These are phyloP conservation scores for Drosophila algonquin DNA, from an alignment of 2,888 invertebrate species.

Conservation along the genomic window DNA sequence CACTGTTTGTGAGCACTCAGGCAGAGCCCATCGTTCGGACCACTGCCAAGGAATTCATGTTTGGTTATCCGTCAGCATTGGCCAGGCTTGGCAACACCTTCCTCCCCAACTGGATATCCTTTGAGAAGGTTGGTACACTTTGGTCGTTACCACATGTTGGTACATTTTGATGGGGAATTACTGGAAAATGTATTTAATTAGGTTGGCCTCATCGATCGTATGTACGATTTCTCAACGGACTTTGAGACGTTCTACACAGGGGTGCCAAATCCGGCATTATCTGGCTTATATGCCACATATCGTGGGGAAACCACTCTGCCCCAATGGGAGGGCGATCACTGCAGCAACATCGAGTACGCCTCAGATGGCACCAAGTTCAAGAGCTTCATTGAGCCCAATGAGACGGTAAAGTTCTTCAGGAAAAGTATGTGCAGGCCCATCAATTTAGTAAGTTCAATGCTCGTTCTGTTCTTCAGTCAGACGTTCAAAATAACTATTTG, in stretches of 20 bases:
- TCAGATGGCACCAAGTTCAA: slow-evolving; percentile 95
- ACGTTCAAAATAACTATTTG: background rate
- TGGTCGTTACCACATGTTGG: no score
- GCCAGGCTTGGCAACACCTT: slow-evolving; percentile 93
- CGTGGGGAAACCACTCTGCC: slow-evolving; percentile 89
- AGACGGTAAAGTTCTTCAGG: slow-evolving; percentile 90
- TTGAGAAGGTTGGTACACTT: slow-evolving; percentile 90
- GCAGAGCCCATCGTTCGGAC: slow-evolving; percentile 90
- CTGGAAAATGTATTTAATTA: slow-evolving; percentile 68
- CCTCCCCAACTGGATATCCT: slow-evolving; percentile 92
- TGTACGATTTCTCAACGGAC: slow-evolving; percentile 93
- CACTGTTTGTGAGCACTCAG: slow-evolving; percentile 88
- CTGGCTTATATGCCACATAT: slow-evolving; percentile 91
- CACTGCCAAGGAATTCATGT: slow-evolving; percentile 95
- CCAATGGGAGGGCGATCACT: slow-evolving; percentile 91
- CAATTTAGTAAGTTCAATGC: slow-evolving; percentile 86
- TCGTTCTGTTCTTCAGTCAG: background rate
- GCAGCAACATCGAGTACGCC: slow-evolving; percentile 90
- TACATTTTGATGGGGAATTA: no score
- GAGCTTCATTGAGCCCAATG: slow-evolving; percentile 88
- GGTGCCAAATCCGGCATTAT: slow-evolving; percentile 85
- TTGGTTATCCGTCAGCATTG: slow-evolving; percentile 92
- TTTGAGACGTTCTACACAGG: slow-evolving; percentile 92
- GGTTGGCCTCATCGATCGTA: slow-evolving; percentile 94
- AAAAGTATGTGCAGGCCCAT: slow-evolving; percentile 94